Percentiles rank a stretch among this genome's conserved stretches.
Evolutionary conservation across 2,888 invertebrate species (phyloP).

Genomic region (Dugesia japonica): DNA sequence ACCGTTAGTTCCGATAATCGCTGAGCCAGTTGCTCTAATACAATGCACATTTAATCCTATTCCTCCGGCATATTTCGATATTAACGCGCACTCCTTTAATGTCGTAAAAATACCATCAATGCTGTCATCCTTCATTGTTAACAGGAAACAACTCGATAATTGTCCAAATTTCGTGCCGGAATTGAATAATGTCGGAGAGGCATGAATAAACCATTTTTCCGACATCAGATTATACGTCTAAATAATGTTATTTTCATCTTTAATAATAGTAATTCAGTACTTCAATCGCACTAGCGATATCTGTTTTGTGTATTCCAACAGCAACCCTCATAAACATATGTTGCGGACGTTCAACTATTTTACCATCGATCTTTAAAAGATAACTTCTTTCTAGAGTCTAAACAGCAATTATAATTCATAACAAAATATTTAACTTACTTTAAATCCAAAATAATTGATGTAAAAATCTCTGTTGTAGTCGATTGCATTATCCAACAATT

Average conservation of each 20-base stretch:
- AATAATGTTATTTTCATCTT: slow-evolving; percentile 32
- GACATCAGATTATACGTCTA: slow-evolving; percentile 80
- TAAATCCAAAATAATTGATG: slow-evolving; percentile 97
- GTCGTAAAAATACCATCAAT: slow-evolving; percentile 86
- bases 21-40: slow-evolving; percentile 74
- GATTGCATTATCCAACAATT: slow-evolving; percentile 72
- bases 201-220: slow-evolving; percentile 86
- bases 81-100: slow-evolving; percentile 73
- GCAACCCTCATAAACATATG: slow-evolving; percentile 95
- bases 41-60: slow-evolving; percentile 89
- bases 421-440: slow-evolving; percentile 47
- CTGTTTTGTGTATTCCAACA: slow-evolving; percentile 82
- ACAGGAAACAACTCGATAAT: slow-evolving; percentile 63
- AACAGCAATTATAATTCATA: too few relatives aligned
- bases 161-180: slow-evolving; percentile 69
- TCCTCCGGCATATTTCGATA: slow-evolving; percentile 90
- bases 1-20: slow-evolving; percentile 73
- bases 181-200: slow-evolving; percentile 86
- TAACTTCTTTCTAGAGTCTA: slow-evolving; percentile 81
- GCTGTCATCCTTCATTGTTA: slow-evolving; percentile 79
- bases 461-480: slow-evolving; percentile 88
- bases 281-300: slow-evolving; percentile 76
- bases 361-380: slow-evolving; percentile 70
- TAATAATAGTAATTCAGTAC: slow-evolving; percentile 36
- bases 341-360: slow-evolving; percentile 84